Evolutionary conservation across 2,888 invertebrate species (phyloP).

Genomic region (Cryptus viduatorius): DNA sequence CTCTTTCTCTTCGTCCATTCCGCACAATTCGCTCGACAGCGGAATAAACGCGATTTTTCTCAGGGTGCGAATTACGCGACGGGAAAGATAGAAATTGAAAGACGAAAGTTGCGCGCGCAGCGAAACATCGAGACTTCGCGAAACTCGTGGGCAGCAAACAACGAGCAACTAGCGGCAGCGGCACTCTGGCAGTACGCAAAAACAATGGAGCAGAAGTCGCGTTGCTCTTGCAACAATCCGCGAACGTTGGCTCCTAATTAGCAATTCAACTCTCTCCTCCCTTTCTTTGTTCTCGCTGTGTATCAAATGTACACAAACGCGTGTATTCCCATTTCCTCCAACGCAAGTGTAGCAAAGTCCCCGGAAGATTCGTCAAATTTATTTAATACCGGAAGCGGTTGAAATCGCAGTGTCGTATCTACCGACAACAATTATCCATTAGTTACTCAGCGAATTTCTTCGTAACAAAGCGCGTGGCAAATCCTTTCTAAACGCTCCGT

Average conservation of each 20-base stretch:
- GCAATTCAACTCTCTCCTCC: constrained; percentile 69
- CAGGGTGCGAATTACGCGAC: constrained; percentile 47
- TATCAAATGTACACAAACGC: constrained; percentile 55
- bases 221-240: constrained; percentile 63
- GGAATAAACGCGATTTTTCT: constrained; percentile 54
- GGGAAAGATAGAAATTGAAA: constrained; percentile 22
- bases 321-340: neutral
- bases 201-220: constrained; percentile 57
- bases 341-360: neutral
- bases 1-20: constrained; percentile 29
- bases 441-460: constrained; percentile 35
- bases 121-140: constrained; percentile 34
- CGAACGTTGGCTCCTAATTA: constrained; percentile 67
- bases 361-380: constrained; percentile 28
- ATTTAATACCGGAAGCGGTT: constrained; percentile 16
- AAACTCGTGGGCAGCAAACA: constrained; percentile 38
- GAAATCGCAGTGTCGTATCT: constrained; percentile 7
- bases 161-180: neutral
- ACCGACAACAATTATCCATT: constrained; percentile 9
- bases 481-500: constrained; percentile 41
- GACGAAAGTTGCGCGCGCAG: constrained; percentile 1
- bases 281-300: constrained; percentile 64
- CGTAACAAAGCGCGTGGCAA: constrained; percentile 11
- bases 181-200: neutral
- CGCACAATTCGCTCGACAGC: constrained; percentile 37